Conservation (phyloP, 2,113 vertebrate species). For the Mustelus asterias region DNA sequence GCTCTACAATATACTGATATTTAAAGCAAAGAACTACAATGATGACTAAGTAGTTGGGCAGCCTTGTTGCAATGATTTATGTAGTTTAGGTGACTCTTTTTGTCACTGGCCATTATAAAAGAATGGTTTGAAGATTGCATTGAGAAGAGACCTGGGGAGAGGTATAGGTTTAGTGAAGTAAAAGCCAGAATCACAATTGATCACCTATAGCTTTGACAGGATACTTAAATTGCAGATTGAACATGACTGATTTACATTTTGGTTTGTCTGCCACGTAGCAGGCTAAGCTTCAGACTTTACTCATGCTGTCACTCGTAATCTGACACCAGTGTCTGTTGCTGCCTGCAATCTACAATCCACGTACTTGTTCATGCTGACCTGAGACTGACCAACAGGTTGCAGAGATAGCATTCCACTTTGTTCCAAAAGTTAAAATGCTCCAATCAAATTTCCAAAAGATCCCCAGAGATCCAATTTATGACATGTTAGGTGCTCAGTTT, state of each 20-base stretch:
- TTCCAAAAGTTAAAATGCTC: background rate
- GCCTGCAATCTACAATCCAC: background rate
- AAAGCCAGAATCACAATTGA: constrained; percentile 34
- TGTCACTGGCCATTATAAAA: background rate
- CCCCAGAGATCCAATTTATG: background rate
- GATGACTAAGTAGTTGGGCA: background rate
- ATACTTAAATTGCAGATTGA: background rate
- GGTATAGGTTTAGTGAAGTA: background rate
- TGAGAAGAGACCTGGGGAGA: background rate
- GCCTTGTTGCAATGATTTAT: background rate
- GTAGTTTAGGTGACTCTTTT: background rate
- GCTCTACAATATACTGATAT: background rate
- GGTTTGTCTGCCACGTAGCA: background rate
- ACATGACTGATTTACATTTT: background rate
- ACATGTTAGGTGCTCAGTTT: background rate
- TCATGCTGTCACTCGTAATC: constrained; percentile 7
- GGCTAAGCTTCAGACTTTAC: background rate
- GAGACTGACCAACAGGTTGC: background rate
- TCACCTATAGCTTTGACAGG: constrained; percentile 19
- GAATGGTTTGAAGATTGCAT: background rate
- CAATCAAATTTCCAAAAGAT: background rate
- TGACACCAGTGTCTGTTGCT: background rate
- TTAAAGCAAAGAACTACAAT: background rate
- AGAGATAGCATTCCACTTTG: background rate
- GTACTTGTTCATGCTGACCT: background rate